Evolutionary conservation across 1,140 invertebrate species (phyloP).

Genomic region (Papilio helenus): DNA sequence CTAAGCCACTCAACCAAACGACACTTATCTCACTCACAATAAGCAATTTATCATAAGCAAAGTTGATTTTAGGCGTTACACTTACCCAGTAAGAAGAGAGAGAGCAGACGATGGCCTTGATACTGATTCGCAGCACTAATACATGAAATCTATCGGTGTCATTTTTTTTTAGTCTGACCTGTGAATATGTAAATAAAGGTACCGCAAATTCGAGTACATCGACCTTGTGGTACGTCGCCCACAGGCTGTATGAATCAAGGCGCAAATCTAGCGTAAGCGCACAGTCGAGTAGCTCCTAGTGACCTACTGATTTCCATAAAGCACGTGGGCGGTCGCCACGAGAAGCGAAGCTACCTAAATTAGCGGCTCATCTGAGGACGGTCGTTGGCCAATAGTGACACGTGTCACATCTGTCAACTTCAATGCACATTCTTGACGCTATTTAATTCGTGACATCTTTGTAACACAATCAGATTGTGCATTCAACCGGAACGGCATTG

Average conservation of each 20-base stretch:
- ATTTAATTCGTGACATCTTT: slow-evolving; percentile 7
- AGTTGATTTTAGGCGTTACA: slow-evolving; percentile 80
- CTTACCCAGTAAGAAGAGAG: slow-evolving; percentile 77
- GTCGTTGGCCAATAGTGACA: slow-evolving; percentile 8
- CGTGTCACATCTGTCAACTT: slow-evolving; percentile 8
- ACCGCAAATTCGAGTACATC: slow-evolving; percentile 79
- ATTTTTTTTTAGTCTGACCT: slow-evolving; percentile 74
- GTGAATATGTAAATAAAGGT: slow-evolving; percentile 77
- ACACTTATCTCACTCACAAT: slow-evolving; percentile 79
- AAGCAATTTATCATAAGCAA: slow-evolving; percentile 77
- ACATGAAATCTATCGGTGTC: slow-evolving; percentile 67
- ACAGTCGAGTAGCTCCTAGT: slow-evolving; percentile 67
- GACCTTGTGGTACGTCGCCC: slow-evolving; percentile 73
- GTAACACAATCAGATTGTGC: slow-evolving; percentile 1
- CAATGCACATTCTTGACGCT: slow-evolving; percentile 10
- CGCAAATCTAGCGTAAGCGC: slow-evolving; percentile 64
- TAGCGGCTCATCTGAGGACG: slow-evolving; percentile 14
- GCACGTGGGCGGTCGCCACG: slow-evolving; percentile 61
- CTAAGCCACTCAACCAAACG: slow-evolving; percentile 74
- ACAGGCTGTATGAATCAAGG: slow-evolving; percentile 72
- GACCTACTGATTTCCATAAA: slow-evolving; percentile 79
- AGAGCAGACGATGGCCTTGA: slow-evolving; percentile 77
- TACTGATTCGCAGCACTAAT: slow-evolving; percentile 72
- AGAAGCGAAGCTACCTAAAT: slow-evolving; percentile 27
- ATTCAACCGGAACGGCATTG: slow-evolving; percentile 19